Evolutionary conservation across 2,113 vertebrate species (phyloP).

Genomic region (Telmatochromis sp.): DNA sequence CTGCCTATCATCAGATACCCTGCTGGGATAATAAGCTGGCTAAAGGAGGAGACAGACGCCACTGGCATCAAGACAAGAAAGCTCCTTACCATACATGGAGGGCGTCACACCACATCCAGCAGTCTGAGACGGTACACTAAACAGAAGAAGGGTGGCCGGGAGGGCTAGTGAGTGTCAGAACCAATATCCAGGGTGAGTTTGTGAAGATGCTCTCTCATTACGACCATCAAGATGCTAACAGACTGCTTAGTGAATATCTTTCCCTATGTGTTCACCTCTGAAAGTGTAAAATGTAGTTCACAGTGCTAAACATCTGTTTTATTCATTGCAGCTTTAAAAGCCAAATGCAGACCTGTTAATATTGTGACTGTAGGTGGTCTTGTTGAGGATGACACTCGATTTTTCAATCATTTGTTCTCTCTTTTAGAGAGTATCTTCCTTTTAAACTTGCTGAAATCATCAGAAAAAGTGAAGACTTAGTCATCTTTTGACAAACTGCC

Average conservation of each 20-base stretch:
- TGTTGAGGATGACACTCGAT: neutral
- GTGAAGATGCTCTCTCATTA: neutral
- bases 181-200: neutral
- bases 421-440: neutral
- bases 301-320: neutral
- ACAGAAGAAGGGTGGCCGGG: neutral
- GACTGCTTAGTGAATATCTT: neutral
- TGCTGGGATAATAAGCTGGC: neutral
- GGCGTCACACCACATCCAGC: neutral
- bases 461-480: neutral
- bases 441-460: neutral
- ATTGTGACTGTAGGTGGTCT: neutral
- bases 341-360: neutral
- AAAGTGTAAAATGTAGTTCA: neutral
- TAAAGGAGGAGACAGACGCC: neutral
- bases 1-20: neutral
- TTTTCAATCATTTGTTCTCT: neutral
- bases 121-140: neutral
- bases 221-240: accelerated
- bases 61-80: neutral
- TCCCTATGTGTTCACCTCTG: neutral
- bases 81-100: neutral
- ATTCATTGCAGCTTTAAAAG: neutral
- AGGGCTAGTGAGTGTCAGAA: neutral
- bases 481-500: neutral